phyloP scores from a whole-genome alignment of 1,140 invertebrate species.

The Tetramorium alpestre region DNA sequence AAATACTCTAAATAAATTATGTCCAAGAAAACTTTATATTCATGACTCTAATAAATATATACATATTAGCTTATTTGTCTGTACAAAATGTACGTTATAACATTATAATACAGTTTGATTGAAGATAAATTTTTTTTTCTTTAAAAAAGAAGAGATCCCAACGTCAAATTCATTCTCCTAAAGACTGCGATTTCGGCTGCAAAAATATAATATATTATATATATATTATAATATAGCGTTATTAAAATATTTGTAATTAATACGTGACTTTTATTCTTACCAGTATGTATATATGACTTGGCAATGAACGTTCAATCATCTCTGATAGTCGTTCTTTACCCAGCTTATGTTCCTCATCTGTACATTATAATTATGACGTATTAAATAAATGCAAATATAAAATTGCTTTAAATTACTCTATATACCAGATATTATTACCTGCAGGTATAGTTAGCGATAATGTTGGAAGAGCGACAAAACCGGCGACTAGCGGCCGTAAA shows the following conservation, averaged over 20 bases:
- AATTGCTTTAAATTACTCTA: constrained; percentile 42
- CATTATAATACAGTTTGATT: constrained; percentile 55
- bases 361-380: constrained; percentile 22
- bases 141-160: neutral
- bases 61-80: constrained; percentile 24
- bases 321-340: constrained; percentile 84
- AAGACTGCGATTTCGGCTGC: constrained; percentile 79
- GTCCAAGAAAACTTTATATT: constrained; percentile 50
- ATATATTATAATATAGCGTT: constrained; percentile 10
- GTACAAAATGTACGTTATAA: constrained; percentile 44
- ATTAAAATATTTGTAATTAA: neutral
- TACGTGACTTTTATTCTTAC: constrained; percentile 74
- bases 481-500: constrained; percentile 87
- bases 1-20: constrained; percentile 66
- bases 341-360: constrained; percentile 83
- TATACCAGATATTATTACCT: constrained; percentile 78
- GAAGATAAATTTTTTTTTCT: constrained; percentile 23
- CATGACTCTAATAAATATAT: constrained; percentile 45
- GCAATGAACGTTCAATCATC: constrained; percentile 87
- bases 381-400: constrained; percentile 28
- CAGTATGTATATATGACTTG: constrained; percentile 89
- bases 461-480: constrained; percentile 87
- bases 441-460: constrained; percentile 84
- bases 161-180: constrained; percentile 65
- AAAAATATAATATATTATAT: constrained; percentile 57